Evolutionary conservation across 2,888 invertebrate genomes (phyloP).

Genomic region (Meta bourneti): DNA sequence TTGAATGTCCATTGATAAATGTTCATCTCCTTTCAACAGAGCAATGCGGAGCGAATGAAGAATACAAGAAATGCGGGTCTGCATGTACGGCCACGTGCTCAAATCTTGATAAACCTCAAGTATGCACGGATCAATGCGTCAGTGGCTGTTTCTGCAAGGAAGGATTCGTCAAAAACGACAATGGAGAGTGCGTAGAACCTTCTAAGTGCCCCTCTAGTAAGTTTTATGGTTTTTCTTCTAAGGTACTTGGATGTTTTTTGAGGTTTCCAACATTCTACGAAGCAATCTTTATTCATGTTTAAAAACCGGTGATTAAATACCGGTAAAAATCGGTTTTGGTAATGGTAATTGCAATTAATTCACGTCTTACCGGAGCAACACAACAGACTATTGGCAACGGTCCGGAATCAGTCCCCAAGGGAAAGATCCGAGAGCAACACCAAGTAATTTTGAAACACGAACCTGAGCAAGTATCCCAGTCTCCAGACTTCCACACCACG

Average conservation of each 20-base stretch:
- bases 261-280: not conserved
- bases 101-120: not conserved
- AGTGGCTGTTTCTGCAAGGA: conserved; percentile 35
- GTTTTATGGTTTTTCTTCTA: not conserved
- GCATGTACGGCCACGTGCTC: not conserved
- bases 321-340: no score
- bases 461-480: no score
- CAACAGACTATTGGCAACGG: no score
- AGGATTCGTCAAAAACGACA: not conserved
- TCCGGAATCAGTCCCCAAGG: no score
- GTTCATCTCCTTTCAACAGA: not conserved
- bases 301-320: no score
- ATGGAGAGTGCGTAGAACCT: conserved; percentile 8
- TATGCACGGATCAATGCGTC: conserved; percentile 16
- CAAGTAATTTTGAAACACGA: no score
- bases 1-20: no score
- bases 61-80: not conserved
- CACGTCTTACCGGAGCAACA: no score
- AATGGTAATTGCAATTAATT: no score
- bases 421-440: no score
- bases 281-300: no score
- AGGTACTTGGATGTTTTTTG: not conserved
- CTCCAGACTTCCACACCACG: no score
- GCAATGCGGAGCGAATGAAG: not conserved
- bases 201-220: conserved; percentile 10